A percentile compares a stretch with the other conserved stretches of the same genome.
Conservation (phyloP, 2,113 vertebrate genomes). For the Salvelinus fontinalis region DNA sequence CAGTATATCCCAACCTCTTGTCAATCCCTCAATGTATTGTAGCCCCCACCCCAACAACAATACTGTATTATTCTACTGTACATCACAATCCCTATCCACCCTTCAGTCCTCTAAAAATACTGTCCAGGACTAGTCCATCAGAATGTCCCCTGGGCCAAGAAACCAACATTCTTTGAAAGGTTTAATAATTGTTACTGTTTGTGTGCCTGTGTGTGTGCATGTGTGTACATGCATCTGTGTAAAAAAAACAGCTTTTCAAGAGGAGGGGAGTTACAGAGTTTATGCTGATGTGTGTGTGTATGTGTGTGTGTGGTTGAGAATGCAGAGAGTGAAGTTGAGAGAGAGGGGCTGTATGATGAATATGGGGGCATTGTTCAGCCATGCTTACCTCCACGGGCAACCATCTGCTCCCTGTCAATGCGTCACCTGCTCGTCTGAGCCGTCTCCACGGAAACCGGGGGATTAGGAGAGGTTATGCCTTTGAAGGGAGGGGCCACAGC, state of each 20-base stretch:
- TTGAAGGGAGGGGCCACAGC: slow-evolving; percentile 59
- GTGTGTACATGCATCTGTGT: background rate
- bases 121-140: background rate
- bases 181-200: background rate
- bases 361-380: slow-evolving; percentile 87
- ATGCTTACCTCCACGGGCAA: slow-evolving; percentile 93
- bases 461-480: slow-evolving; percentile 75
- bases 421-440: slow-evolving; percentile 97
- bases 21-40: slow-evolving; percentile 37
- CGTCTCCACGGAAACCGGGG: slow-evolving; percentile 83
- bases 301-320: slow-evolving; percentile 48
- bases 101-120: background rate
- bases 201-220: background rate
- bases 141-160: background rate
- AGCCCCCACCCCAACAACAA: too few species aligned
- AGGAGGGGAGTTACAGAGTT: background rate
- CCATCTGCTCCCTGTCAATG: slow-evolving; percentile 99
- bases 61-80: too few species aligned
- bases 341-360: slow-evolving; percentile 84
- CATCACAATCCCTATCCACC: background rate
- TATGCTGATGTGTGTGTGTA: background rate
- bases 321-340: slow-evolving; percentile 60
- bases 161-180: background rate
- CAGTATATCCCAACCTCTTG: slow-evolving; percentile 39
- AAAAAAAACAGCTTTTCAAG: background rate